Evolutionary conservation across 2,113 vertebrate species (phyloP), one percentile per base, ranked within the genome.

Genomic region (Mesoclemmys tuberculata): DNA sequence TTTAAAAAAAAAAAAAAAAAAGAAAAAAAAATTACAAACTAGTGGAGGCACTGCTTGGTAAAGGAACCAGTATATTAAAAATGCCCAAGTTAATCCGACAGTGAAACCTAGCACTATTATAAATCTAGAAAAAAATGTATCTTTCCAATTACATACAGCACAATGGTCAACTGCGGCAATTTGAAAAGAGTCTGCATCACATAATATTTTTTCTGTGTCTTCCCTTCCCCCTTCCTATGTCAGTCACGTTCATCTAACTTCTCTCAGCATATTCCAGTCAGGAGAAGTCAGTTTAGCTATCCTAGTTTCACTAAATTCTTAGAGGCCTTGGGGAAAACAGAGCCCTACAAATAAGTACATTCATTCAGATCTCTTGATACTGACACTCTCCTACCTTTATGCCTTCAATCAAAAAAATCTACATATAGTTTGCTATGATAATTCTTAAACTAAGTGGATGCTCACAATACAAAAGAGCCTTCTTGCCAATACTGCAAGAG

Each of bases 121-220:
- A 26, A 90, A n/a, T 74, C 84, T 93, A 49, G 88, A 48, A 80
- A 94, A 92, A 64, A 31, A 86, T 31, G 13, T 0, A 56, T 86
- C 82, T 92, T 84, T 78, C 84, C 55, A 91, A 16, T n/a, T 79
- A 51, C n/a, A 71, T 86, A 85, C 24, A 35, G 51, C 92, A 82
- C 7, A 31, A 48, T 26, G 41, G 52, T 85, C 41, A 90, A 75
- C 24, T 55, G 68, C 78, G 82, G 12, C 58, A 78, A 49, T 21
- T 77, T 91, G 52, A 54, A 82, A 44, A n/a, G 31, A 84, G 8
- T 29, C 19, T 88, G 44, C 29, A 27, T 85, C 29, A 56, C n/a
- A n/a, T 8, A 68, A 0, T 41, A 14, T 14, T 22, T 14, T 27
- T 21, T 0, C 80, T 92, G 75, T 68, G 48, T 51, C 19, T 0